These are phyloP conservation scores for Galerucella nymphaeae DNA, from an alignment of 2,888 invertebrate species.

Conservation along the genomic window DNA sequence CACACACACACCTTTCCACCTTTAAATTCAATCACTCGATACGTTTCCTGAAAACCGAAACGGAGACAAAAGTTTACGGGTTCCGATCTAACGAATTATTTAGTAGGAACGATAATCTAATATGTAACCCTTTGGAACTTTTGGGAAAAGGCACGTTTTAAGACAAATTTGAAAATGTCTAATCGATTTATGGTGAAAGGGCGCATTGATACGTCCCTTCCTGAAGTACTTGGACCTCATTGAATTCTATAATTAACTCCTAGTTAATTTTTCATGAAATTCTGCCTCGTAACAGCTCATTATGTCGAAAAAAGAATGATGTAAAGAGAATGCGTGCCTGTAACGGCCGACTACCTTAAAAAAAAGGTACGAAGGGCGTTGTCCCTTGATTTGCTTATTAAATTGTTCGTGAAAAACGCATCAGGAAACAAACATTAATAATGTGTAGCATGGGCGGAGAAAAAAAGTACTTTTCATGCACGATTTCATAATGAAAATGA, in stretches of 20 bases:
- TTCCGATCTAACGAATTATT: constrained; percentile 11
- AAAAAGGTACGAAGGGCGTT: constrained; percentile 47
- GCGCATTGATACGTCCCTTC: too few species aligned
- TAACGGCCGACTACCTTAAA: constrained; percentile 39
- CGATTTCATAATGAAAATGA: background rate
- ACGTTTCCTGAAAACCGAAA: constrained; percentile 28
- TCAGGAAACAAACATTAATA: constrained; percentile 20
- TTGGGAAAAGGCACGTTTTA: background rate
- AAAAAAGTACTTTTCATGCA: constrained; percentile 15
- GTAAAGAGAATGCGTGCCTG: constrained; percentile 34
- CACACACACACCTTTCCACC: constrained; percentile 35
- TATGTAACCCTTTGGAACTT: background rate
- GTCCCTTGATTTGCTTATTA: constrained; percentile 50
- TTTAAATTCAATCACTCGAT: constrained; percentile 41
- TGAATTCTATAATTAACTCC: background rate
- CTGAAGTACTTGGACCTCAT: background rate
- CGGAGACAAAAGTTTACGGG: constrained; percentile 32
- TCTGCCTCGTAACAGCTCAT: constrained; percentile 4
- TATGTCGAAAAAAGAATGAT: constrained; percentile 33
- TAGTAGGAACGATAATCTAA: constrained; percentile 1
- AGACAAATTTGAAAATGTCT: background rate
- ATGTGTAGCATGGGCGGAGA: constrained; percentile 20
- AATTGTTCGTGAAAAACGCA: constrained; percentile 48
- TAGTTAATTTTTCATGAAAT: constrained; percentile 1
- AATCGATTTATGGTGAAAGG: background rate